phyloP scores from a whole-genome alignment of 2,113 vertebrate species.

The Hystrix brachyura region DNA sequence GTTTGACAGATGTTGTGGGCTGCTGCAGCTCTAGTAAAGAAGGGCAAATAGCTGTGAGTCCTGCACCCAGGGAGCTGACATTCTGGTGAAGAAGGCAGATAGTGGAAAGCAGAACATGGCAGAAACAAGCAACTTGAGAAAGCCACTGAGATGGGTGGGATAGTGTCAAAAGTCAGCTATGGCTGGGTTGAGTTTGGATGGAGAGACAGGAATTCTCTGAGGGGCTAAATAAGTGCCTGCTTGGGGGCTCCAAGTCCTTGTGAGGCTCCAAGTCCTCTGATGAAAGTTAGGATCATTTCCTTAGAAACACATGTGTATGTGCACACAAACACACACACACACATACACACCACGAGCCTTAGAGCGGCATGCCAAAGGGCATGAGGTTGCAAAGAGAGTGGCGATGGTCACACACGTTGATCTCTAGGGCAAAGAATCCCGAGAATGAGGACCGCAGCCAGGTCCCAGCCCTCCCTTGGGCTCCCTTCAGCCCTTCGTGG shows the following conservation, averaged over 20 bases:
- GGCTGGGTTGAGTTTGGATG: neutral
- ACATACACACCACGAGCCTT: neutral
- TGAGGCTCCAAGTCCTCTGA: neutral
- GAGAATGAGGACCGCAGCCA: neutral
- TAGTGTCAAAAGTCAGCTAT: neutral
- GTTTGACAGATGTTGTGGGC: fast-evolving
- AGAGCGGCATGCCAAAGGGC: neutral
- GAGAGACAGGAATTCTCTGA: neutral
- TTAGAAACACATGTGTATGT: neutral
- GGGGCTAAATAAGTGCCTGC: neutral
- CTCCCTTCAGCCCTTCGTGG: too few species aligned
- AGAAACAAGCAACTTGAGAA: neutral
- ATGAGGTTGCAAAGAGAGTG: neutral
- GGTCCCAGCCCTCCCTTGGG: neutral
- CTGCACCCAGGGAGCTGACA: neutral
- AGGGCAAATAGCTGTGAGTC: neutral
- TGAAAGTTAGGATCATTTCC: neutral
- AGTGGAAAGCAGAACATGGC: neutral
- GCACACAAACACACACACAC: neutral
- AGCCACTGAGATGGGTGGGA: neutral
- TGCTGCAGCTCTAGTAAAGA: neutral
- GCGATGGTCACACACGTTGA: neutral
- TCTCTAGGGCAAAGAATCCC: neutral
- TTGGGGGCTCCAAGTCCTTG: neutral
- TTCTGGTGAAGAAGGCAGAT: neutral